Base-by-base conservation (phyloP, 2,797 vertebrate species). In the Chaetodon trifasciatus region DNA sequence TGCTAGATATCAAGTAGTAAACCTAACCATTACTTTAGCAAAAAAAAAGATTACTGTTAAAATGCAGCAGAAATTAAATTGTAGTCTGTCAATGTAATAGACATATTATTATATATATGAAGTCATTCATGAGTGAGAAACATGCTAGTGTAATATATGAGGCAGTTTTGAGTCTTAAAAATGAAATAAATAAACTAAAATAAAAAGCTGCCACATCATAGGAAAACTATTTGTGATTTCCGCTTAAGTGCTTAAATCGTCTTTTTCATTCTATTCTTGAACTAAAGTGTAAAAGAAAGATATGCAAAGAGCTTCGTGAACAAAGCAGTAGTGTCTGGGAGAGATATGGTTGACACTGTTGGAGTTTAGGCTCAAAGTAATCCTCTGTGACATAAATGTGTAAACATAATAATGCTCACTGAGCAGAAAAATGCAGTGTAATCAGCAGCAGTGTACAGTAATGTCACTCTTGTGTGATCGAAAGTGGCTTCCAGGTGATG, bases 221-320 rank as follows among this genome's bases (percentile, higher is more conserved):
- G 8, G 35, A 66, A 68, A 53, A 72, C 70, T 17, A 70, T 44
- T 32, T 76, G 61, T 24, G 55, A 58, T 68, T 60, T 85, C 83
- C 70, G 76, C 55, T 65, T 35, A 60, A 74, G 70, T 70, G 63
- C 72, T 60, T 56, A 70, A 78, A 8, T 68, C 46, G 23, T 78
- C 62, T 42, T 68, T 63, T 68, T 46, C 46, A 72, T 39, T 79
- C 24, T 55, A 61, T 60, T 28, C 21, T 6, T 49, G 56, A 76
- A 74, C 42, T 52, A 5, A 57, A 60, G 79, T 16, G 72, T 37
- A 39, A 79, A 79, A 74, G 64, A 52, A 63, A 81, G 74, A 86
- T 84, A 79, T 81, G 82, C 82, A 88, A 92, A 92, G 88, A 90
- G 86, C 90, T 92, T 92, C 89, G 84, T 76, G 83, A 85, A 79